Evolutionary conservation across 2,113 vertebrate genomes (phyloP).

Genomic region (Ciconia boyciana): DNA sequence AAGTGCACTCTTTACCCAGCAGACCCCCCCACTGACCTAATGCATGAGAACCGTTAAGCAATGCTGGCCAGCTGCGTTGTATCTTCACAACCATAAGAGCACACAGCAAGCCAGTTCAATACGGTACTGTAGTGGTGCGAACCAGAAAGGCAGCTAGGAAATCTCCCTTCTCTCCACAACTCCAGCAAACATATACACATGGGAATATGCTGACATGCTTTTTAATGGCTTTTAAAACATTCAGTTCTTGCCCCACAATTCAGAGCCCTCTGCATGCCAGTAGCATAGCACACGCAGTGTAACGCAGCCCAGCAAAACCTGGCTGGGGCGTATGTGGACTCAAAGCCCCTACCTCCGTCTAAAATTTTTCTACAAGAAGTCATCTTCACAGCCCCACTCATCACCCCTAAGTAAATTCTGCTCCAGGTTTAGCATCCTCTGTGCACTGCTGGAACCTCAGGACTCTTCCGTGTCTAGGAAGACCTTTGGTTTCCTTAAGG

Average conservation of each 20-base stretch:
- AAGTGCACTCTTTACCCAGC: not conserved
- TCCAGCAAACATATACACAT: not conserved
- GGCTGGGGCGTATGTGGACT: too few relatives aligned
- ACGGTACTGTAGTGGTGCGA: not conserved
- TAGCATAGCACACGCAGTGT: not conserved
- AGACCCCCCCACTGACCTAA: not conserved
- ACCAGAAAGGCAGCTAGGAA: not conserved
- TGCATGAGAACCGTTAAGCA: not conserved
- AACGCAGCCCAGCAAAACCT: not conserved
- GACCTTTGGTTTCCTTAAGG: not conserved
- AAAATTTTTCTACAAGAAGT: not conserved
- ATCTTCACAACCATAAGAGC: not conserved
- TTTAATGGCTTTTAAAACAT: not conserved
- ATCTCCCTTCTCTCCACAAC: not conserved
- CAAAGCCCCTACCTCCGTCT: fast-evolving
- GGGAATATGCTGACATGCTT: not conserved
- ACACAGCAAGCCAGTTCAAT: not conserved
- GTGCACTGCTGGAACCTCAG: not conserved
- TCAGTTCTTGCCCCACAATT: not conserved
- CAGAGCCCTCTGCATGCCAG: not conserved
- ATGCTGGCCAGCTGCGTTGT: not conserved
- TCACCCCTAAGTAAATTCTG: not conserved
- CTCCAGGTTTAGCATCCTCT: not conserved
- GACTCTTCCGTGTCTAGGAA: not conserved
- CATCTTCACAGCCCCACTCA: not conserved